phyloP scores from a whole-genome alignment of 2,888 invertebrate species.

The Protophormia terraenovae region DNA sequence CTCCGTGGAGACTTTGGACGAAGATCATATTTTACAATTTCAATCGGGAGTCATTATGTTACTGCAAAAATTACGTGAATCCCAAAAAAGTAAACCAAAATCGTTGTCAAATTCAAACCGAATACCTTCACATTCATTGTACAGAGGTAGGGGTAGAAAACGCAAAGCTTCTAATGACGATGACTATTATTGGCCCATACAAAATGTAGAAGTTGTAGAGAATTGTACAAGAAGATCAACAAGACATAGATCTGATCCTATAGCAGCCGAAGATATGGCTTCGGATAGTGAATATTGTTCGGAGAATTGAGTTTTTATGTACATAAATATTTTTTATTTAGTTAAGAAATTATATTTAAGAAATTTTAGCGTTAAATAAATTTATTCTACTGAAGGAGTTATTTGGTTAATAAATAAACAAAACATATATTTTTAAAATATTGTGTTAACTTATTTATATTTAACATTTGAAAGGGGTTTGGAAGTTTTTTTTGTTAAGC shows the following conservation, averaged over 20 bases:
- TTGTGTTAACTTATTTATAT: too few relatives aligned
- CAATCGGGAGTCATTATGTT: slow-evolving; percentile 46
- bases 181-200: not conserved
- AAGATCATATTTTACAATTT: slow-evolving; percentile 55
- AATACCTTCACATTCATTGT: not conserved
- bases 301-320: slow-evolving; percentile 24
- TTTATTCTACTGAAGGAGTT: too few relatives aligned
- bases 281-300: slow-evolving; percentile 5
- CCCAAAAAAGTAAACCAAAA: not conserved
- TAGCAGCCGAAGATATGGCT: not conserved
- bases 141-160: not conserved
- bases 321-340: not conserved
- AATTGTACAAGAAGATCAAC: not conserved
- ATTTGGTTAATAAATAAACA: too few relatives aligned
- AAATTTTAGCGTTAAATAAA: too few relatives aligned
- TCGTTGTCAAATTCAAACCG: not conserved
- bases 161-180: not conserved
- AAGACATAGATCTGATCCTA: slow-evolving; percentile 11
- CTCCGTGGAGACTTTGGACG: slow-evolving; percentile 26
- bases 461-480: too few relatives aligned
- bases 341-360: not conserved
- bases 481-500: too few relatives aligned
- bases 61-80: slow-evolving; percentile 45
- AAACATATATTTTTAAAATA: too few relatives aligned
- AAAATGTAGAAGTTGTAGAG: not conserved